These are phyloP conservation scores for Pelvicachromis taeniatus DNA, from an alignment of 2,113 vertebrate species.

Conservation along the genomic window DNA sequence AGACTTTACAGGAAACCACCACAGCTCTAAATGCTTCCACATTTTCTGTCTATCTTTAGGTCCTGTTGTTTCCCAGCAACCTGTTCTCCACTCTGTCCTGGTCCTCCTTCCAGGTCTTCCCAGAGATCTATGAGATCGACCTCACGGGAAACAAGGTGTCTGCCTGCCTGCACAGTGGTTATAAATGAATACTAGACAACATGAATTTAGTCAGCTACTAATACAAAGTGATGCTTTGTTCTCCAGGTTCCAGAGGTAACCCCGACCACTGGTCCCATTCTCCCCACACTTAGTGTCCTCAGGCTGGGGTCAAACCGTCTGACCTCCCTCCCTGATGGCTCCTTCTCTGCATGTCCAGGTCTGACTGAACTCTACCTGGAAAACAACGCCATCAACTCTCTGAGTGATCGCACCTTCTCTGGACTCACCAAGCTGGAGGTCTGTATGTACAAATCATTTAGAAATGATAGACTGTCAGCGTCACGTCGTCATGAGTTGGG, in stretches of 20 bases:
- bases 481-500: not conserved
- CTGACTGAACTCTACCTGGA: constrained; percentile 63
- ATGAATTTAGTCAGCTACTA: not conserved
- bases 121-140: constrained; percentile 64
- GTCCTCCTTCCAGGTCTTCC: constrained; percentile 52
- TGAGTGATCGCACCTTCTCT: constrained; percentile 54
- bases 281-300: constrained; percentile 59
- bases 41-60: constrained; percentile 9
- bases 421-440: constrained; percentile 61
- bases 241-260: constrained; percentile 34
- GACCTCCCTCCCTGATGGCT: constrained; percentile 9
- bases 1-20: not conserved
- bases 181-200: not conserved
- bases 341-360: constrained; percentile 53
- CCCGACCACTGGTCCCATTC: not conserved
- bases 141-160: constrained; percentile 63
- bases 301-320: constrained; percentile 57
- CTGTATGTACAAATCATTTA: not conserved
- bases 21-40: not conserved
- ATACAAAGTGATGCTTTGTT: not conserved
- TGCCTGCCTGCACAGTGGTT: not conserved
- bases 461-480: not conserved
- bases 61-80: constrained; percentile 62
- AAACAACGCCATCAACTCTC: constrained; percentile 46
- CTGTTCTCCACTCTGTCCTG: constrained; percentile 60